phyloP scores from a whole-genome alignment of 2,888 invertebrate species.

The Geophilus truncorum region DNA sequence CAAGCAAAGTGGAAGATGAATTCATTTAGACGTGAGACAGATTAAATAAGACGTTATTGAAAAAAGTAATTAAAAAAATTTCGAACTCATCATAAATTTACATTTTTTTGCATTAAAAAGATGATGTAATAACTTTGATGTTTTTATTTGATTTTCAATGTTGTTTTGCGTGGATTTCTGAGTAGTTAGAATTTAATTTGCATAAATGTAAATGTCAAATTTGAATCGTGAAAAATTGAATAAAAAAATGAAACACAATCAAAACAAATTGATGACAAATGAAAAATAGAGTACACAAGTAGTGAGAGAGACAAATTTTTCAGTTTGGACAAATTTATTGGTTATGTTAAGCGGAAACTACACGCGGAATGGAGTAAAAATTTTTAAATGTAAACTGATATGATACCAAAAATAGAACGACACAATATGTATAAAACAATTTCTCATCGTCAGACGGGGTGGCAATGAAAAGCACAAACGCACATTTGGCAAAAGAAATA shows the following conservation, averaged over 20 bases:
- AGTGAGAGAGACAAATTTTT: neutral
- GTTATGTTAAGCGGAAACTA: conserved; percentile 35
- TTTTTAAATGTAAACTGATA: conserved; percentile 28
- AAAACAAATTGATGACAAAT: neutral
- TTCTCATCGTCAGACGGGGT: conserved; percentile 21
- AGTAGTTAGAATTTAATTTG: neutral
- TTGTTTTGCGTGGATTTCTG: neutral
- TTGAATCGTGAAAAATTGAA: too few relatives aligned
- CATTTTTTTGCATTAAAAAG: neutral
- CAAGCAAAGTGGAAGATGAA: neutral
- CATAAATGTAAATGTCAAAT: neutral
- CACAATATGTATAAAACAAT: conserved; percentile 37
- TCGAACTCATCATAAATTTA: too few relatives aligned
- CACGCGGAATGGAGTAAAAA: conserved; percentile 36
- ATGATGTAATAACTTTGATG: neutral
- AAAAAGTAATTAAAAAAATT: neutral
- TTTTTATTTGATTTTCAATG: neutral
- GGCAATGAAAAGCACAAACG: neutral
- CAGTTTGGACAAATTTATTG: conserved; percentile 35
- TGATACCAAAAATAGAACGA: conserved; percentile 36
- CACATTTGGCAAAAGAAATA: neutral
- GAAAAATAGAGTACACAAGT: neutral
- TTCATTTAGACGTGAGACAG: neutral
- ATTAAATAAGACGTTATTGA: neutral
- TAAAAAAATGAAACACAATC: neutral